Conservation (phyloP, 2,797 vertebrate genomes). For the Numenius phaeopus region DNA sequence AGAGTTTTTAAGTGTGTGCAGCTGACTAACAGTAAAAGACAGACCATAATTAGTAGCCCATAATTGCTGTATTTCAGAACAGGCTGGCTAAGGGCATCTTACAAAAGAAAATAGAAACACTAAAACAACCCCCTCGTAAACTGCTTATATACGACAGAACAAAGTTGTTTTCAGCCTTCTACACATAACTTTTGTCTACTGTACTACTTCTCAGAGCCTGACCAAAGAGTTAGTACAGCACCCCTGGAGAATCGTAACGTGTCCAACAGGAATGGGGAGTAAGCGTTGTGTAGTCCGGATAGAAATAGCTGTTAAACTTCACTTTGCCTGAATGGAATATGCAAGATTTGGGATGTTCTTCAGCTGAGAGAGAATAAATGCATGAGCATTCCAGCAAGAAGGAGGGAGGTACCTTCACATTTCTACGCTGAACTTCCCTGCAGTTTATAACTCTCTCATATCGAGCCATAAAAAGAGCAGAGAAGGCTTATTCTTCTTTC, state of each 20-base stretch:
- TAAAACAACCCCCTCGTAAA: too few relatives aligned
- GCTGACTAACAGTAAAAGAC: not conserved
- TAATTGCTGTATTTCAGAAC: not conserved
- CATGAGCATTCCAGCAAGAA: not conserved
- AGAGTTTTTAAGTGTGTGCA: not conserved
- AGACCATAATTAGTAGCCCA: not conserved
- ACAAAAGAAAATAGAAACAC: not conserved
- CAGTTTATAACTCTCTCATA: not conserved
- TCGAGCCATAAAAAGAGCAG: not conserved
- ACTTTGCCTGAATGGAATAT: not conserved
- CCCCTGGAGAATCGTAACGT: accelerated
- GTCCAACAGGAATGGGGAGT: not conserved
- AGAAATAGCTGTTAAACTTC: not conserved
- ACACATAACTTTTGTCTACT: not conserved
- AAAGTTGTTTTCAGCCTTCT: not conserved
- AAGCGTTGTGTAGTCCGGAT: not conserved
- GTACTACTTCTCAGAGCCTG: not conserved
- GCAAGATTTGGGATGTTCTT: not conserved
- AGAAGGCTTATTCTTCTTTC: not conserved
- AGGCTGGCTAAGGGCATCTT: not conserved
- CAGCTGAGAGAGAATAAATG: not conserved
- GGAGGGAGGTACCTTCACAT: not conserved
- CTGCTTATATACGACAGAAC: not conserved
- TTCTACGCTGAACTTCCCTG: not conserved
- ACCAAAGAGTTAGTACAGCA: not conserved